These are phyloP conservation scores for Gopherus evgoodei DNA, from an alignment of 2,113 vertebrate species.

Conservation along the genomic window DNA sequence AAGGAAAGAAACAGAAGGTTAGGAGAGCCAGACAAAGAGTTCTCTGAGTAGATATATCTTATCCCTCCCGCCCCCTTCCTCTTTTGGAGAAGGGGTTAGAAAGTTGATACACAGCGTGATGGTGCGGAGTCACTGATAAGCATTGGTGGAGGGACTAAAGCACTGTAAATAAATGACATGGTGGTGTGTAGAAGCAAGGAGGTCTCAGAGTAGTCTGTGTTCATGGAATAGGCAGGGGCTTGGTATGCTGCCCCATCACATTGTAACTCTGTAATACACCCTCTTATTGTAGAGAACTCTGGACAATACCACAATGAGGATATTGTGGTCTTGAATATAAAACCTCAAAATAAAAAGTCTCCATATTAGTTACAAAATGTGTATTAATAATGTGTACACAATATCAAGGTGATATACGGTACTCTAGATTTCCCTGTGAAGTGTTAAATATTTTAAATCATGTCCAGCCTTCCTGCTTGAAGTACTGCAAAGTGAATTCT, in stretches of 20 bases:
- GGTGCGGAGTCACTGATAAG: neutral
- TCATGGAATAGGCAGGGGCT: neutral
- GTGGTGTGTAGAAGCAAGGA: neutral
- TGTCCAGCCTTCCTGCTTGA: neutral
- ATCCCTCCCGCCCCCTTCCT: too few relatives aligned
- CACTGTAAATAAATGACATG: neutral
- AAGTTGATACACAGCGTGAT: neutral
- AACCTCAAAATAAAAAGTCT: neutral
- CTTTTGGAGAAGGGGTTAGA: neutral
- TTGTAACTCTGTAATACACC: neutral
- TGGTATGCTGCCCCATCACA: neutral
- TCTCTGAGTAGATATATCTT: neutral
- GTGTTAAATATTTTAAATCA: neutral
- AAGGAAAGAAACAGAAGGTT: neutral
- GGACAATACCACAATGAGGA: neutral
- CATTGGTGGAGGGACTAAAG: neutral
- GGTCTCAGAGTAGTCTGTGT: neutral
- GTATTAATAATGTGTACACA: accelerated
- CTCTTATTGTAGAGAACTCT: neutral
- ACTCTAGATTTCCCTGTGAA: neutral
- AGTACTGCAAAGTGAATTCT: neutral
- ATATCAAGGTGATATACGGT: neutral
- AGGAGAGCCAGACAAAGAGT: neutral
- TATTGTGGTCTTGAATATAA: neutral
- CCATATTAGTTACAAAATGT: neutral